Percentiles rank a stretch among this genome's conserved stretches.
Conservation (phyloP, 2,888 invertebrate species). For the Acronicta psi region DNA sequence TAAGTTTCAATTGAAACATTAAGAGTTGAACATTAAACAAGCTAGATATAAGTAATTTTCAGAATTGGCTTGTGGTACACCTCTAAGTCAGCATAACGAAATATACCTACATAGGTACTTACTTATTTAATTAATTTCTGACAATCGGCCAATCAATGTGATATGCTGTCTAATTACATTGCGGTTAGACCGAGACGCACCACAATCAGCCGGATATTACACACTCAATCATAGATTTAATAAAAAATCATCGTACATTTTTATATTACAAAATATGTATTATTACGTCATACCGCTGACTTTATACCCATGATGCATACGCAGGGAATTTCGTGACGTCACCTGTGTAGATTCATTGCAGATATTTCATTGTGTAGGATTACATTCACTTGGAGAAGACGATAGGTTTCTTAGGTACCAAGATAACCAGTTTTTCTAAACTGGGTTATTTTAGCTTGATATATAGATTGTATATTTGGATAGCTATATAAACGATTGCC, state of each 20-base stretch:
- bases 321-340: slow-evolving; percentile 38
- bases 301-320: slow-evolving; percentile 21
- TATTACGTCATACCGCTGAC: slow-evolving; percentile 25
- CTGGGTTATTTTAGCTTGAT: too few species aligned
- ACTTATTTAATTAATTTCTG: too few species aligned
- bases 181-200: not conserved
- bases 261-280: slow-evolving; percentile 14
- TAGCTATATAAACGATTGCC: too few species aligned
- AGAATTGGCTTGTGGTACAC: too few species aligned
- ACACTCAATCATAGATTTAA: slow-evolving; percentile 20
- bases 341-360: slow-evolving; percentile 6
- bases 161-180: not conserved
- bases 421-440: too few species aligned
- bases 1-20: too few species aligned
- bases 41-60: slow-evolving; percentile 5
- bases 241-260: slow-evolving; percentile 10
- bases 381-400: not conserved
- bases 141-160: not conserved
- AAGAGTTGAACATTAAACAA: too few species aligned
- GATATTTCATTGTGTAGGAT: not conserved
- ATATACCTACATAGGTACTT: too few species aligned
- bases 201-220: slow-evolving; percentile 4
- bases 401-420: too few species aligned
- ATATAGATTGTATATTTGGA: too few species aligned
- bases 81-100: too few species aligned